A percentile compares a stretch with the other conserved stretches of the same genome.
Evolutionary conservation across 2,888 invertebrate genomes (phyloP).

Genomic region (Drosophila putrida): DNA sequence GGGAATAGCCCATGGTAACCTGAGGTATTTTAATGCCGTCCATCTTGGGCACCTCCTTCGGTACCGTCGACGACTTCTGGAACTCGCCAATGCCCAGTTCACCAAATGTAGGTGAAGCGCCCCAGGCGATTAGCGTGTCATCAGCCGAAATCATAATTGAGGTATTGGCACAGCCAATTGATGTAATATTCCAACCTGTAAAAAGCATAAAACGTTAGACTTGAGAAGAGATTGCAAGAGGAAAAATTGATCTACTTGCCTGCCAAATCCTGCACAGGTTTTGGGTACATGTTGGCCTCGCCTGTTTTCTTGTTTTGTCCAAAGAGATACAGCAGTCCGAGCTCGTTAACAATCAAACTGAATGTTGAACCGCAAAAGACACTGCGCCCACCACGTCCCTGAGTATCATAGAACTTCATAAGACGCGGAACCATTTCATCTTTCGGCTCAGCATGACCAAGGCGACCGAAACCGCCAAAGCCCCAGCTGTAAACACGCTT

Average conservation of each 20-base stretch:
- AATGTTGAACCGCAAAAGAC: constrained; percentile 95
- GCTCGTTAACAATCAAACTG: constrained; percentile 93
- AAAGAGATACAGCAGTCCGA: constrained; percentile 91
- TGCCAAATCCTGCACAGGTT: constrained; percentile 96
- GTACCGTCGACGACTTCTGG: constrained; percentile 93
- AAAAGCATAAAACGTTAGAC: too few relatives aligned
- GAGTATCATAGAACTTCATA: constrained; percentile 95
- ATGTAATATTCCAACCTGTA: constrained; percentile 94
- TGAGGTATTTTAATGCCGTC: constrained; percentile 91
- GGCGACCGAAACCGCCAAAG: constrained; percentile 96
- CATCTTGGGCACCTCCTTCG: constrained; percentile 93
- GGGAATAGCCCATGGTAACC: constrained; percentile 94
- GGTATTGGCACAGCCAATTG: constrained; percentile 93
- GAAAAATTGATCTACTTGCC: constrained; percentile 82
- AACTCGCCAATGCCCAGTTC: constrained; percentile 96
- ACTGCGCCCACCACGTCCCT: constrained; percentile 92
- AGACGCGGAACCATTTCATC: constrained; percentile 95
- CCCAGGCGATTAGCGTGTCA: constrained; percentile 96
- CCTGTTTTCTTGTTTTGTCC: constrained; percentile 97
- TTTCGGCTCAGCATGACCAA: constrained; percentile 96
- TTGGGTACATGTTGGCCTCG: constrained; percentile 98
- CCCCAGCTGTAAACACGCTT: constrained; percentile 97
- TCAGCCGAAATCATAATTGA: constrained; percentile 95
- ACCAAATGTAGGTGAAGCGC: constrained; percentile 96
- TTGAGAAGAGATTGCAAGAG: too few relatives aligned